Evolutionary conservation across 2,888 invertebrate species (phyloP), one percentile per base, ranked within the genome.

Genomic region (Rhimphoctona megacephalus): DNA sequence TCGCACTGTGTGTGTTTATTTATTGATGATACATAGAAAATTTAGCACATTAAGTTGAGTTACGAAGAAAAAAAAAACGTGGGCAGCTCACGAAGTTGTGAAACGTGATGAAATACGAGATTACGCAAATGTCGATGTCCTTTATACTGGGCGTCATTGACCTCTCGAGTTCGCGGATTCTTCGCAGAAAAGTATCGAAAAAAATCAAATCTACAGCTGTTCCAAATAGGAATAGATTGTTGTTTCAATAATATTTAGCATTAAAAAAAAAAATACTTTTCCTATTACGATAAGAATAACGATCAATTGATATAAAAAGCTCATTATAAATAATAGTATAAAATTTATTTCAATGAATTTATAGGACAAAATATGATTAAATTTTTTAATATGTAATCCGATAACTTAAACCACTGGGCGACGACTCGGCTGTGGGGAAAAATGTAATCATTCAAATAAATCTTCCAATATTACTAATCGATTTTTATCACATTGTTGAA

Each of bases 121-220:
- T 83, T 86, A 86, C 85, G 83, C 76, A 86, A 86, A 83, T 80
- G 69, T 83, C 76, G 74, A 83, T 83, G 79, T 83, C 43, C 54
- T 33, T 64, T 79, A 69, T 70, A 54, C 54, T 19, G n/a, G 83
- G 36, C 72, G 83, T 77, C 83, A 72, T 43, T 79, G 77, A 82
- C 66, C 67, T 73, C 33, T 57, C 70, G 46, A 39, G 30, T 69
- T 78, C 67, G 81, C 67, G 39, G 49, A 43, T 66, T 77, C 54
- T 81, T 52, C 36, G 19, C 19, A 25, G 22, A 57, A 74, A 69
- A 69, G 67, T 43, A 57, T 77, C 2, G 19, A 39, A 67, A 80
- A 52, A 43, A 67, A 84, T 19, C 30, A 17, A 61, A 61, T 30
- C 30, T 30, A 14, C 30, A 17, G 61, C 17, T 61, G 17, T 5